phyloP scores from a whole-genome alignment of 1,140 invertebrate genomes.

The Drosophila baimaii region DNA sequence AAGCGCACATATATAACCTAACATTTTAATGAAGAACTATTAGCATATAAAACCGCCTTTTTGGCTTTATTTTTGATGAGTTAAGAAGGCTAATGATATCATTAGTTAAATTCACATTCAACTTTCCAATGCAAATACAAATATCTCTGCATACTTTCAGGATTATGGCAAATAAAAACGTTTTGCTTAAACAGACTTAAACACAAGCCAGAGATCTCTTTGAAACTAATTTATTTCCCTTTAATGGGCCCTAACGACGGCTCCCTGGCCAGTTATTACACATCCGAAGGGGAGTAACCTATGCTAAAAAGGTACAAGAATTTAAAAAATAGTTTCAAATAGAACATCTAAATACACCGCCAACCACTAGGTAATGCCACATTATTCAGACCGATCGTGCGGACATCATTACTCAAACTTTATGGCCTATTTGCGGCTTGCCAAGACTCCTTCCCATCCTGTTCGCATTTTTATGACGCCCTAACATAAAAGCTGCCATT shows the following conservation, averaged over 20 bases:
- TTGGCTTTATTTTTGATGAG: too few relatives aligned
- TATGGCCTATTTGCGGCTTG: slow-evolving; percentile 8
- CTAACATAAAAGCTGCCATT: slow-evolving; percentile 24
- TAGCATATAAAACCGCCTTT: not conserved
- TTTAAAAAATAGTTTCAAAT: slow-evolving; percentile 10
- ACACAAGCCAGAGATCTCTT: not conserved
- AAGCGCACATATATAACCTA: not conserved
- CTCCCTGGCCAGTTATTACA: slow-evolving; percentile 6
- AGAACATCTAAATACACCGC: slow-evolving; percentile 12
- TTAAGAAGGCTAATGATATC: not conserved
- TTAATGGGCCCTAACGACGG: slow-evolving; percentile 1
- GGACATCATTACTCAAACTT: not conserved
- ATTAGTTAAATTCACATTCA: not conserved
- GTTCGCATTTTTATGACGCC: slow-evolving; percentile 17
- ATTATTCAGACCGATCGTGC: slow-evolving; percentile 25
- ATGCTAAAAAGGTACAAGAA: not conserved
- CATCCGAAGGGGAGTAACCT: not conserved
- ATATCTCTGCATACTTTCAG: slow-evolving; percentile 49
- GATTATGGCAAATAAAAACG: slow-evolving; percentile 16
- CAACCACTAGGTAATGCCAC: slow-evolving; percentile 4
- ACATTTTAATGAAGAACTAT: not conserved
- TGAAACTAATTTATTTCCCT: not conserved
- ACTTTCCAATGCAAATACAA: not conserved
- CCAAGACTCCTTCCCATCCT: not conserved
- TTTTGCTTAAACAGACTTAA: not conserved